Conservation (phyloP, 2,888 invertebrate genomes). For the Mesorhabditis sp. region DNA sequence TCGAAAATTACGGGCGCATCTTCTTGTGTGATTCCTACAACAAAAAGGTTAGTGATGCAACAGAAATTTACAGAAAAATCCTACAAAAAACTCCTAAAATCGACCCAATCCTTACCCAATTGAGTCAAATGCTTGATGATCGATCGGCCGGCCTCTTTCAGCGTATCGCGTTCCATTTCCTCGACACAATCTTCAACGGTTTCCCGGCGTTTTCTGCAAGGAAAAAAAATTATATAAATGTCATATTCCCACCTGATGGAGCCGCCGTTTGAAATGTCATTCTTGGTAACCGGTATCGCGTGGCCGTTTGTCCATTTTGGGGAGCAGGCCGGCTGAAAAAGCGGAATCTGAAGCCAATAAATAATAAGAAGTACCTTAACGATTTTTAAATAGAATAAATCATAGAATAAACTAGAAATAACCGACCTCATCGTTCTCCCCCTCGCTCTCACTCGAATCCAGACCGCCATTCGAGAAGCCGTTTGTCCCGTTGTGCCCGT, state of each 20-base stretch:
- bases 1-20: background rate
- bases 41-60: too few species aligned
- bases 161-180: background rate
- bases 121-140: background rate
- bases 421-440: background rate
- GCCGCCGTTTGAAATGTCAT: background rate
- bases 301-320: background rate
- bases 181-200: background rate
- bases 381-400: background rate
- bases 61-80: too few species aligned
- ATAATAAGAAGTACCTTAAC: too few species aligned
- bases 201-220: conserved; percentile 1
- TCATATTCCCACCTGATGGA: background rate
- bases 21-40: conserved; percentile 1
- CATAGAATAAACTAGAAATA: background rate
- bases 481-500: background rate
- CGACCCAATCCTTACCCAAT: background rate
- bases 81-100: background rate
- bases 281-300: background rate
- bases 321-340: background rate
- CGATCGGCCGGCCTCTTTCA: conserved; percentile 4
- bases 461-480: background rate
- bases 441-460: conserved; percentile 5
- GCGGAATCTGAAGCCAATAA: too few species aligned
- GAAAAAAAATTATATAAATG: background rate